Conservation (phyloP, 2,888 invertebrate species). For the Hemithea aestivaria region DNA sequence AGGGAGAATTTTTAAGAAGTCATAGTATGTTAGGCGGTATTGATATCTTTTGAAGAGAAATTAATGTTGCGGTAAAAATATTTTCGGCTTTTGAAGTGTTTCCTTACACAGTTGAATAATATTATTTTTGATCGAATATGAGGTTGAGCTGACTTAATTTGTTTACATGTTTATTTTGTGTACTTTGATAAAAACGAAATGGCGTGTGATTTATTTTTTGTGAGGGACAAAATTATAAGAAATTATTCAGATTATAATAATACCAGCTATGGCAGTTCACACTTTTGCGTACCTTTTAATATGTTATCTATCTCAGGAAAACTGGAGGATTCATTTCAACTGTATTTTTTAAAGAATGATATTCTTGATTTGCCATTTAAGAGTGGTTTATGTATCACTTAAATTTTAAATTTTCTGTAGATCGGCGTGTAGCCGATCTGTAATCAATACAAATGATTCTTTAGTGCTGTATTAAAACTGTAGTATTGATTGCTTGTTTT, state of each 20-base stretch:
- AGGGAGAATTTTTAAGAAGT: constrained; percentile 33
- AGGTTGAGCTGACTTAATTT: constrained; percentile 16
- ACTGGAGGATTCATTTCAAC: no score
- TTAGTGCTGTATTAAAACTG: no score
- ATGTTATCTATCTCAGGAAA: no score
- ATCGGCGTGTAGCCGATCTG: no score
- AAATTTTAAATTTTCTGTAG: no score
- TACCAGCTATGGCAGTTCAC: no score
- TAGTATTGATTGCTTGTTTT: no score
- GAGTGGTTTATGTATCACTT: no score
- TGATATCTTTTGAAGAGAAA: constrained; percentile 48
- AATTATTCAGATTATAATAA: constrained; percentile 9
- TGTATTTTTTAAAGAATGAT: no score
- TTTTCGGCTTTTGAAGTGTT: constrained; percentile 45
- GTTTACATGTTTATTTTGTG: constrained; percentile 9
- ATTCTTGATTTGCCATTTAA: no score
- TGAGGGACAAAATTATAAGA: constrained; percentile 4
- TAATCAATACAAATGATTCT: no score
- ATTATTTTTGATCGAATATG: constrained; percentile 20
- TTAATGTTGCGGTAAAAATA: constrained; percentile 41
- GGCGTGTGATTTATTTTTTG: constrained; percentile 5
- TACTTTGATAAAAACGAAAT: constrained; percentile 3
- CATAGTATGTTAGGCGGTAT: constrained; percentile 29
- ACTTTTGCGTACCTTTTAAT: no score
- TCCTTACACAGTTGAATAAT: constrained; percentile 32